Evolutionary conservation across 2,888 invertebrate species (phyloP), one percentile per base, ranked within the genome.

Genomic region (Microdon myrmicae): DNA sequence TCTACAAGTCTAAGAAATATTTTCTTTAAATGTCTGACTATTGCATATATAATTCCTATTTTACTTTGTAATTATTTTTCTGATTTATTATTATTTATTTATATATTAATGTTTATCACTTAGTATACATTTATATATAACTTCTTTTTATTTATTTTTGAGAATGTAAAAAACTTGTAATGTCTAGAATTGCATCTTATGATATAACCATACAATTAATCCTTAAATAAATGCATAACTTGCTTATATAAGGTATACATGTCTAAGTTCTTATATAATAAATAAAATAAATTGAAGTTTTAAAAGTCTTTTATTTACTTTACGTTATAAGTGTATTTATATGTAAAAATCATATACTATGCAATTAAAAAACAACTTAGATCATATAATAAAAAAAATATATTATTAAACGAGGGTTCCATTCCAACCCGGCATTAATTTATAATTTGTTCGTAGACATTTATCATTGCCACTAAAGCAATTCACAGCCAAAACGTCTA

Each of bases 401-500:
- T n/a, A n/a, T n/a, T n/a, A 10, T 44, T 37, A 48, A 12, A 49
- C 43, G 47, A 55, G 47, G 56, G 37, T 43, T 22, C 49, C 37
- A 43, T 48, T 19, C 35, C 37, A 25, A 16, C 32, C 31, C 22
- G 22, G 5, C 22, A 22, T 22, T 29, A 6, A 43, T 13, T 9
- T 22, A 34, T 41, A 12, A 37, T 56, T 56, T 43, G 37, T 43
- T 56, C 48, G 41, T 49, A 49, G 38, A 31, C 38, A 48, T 32
- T 56, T 31, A 35, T n/a, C 23, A 58, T 58, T 58, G 58, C 51
- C 16, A 32, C 25, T 38, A 16, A 45, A 58, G 58, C 58, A 58
- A 58, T 51, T 58, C 58, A 58, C 58, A 58, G 58, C 58, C 58
- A 58, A 43, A 56, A 41, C 48, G 17, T 56, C 48, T 48, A 45